Conservation (phyloP, 2,113 vertebrate species). For the Alexandromys fortis region DNA sequence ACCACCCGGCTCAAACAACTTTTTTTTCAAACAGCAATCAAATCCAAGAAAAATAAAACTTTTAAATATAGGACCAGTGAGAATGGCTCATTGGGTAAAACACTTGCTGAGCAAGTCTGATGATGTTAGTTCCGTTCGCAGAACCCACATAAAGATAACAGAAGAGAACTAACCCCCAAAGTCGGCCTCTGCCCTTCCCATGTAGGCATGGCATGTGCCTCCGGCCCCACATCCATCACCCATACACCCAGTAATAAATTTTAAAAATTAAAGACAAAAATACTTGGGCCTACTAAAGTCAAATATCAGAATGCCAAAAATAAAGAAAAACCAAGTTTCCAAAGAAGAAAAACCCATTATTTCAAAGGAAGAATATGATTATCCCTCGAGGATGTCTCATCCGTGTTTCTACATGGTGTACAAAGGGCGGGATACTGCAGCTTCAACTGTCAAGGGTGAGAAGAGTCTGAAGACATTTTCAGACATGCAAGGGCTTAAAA, state of each 20-base stretch:
- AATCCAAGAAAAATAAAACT: conserved; percentile 51
- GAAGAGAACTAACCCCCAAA: not conserved
- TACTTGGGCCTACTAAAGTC: not conserved
- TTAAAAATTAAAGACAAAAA: not conserved
- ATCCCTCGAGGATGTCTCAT: conserved; percentile 39
- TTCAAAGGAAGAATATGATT: conserved; percentile 51
- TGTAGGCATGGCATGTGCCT: too few species aligned
- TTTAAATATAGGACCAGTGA: not conserved
- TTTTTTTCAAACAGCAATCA: conserved; percentile 2
- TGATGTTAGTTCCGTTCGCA: not conserved
- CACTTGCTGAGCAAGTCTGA: not conserved
- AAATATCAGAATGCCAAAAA: conserved; percentile 34
- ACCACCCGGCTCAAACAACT: too few species aligned
- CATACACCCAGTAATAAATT: not conserved
- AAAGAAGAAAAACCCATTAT: conserved; percentile 51
- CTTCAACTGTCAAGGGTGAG: not conserved
- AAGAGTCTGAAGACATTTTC: conserved; percentile 52
- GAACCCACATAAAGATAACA: not conserved
- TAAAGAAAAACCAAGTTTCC: conserved; percentile 32
- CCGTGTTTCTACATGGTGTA: conserved; percentile 6
- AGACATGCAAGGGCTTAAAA: conserved; percentile 54
- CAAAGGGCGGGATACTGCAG: conserved; percentile 9
- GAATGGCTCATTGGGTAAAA: not conserved
- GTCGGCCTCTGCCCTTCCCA: not conserved
- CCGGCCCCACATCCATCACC: not conserved